phyloP scores from a whole-genome alignment of 2,113 vertebrate genomes.

The Seriola rivoliana region DNA sequence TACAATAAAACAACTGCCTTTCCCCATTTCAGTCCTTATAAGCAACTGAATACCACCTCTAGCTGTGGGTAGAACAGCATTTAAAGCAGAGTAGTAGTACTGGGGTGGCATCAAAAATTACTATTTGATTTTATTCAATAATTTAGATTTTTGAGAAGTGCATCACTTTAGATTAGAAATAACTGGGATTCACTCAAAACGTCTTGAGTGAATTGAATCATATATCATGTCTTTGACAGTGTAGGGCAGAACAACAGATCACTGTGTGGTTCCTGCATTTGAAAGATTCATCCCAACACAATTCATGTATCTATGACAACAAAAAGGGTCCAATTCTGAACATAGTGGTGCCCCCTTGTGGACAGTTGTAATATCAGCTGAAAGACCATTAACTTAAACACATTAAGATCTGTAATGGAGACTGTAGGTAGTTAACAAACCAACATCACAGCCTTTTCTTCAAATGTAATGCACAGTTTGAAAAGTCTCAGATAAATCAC shows the following conservation, averaged over 20 bases:
- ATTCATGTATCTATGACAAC: neutral
- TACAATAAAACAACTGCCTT: neutral
- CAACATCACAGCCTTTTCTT: neutral
- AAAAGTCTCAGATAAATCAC: neutral
- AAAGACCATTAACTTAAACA: neutral
- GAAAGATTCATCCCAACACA: neutral
- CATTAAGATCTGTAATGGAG: neutral
- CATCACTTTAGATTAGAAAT: neutral
- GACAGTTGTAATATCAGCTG: neutral
- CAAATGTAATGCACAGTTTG: neutral
- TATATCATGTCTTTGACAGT: neutral
- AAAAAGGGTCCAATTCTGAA: neutral
- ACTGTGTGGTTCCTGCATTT: neutral
- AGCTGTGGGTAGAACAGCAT: neutral
- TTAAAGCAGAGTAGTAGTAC: neutral
- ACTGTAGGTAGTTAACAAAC: neutral
- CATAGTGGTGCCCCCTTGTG: constrained; percentile 22
- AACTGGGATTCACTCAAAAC: neutral
- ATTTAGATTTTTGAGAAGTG: too few relatives aligned
- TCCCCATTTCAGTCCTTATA: neutral
- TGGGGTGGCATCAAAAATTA: too few relatives aligned
- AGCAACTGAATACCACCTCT: neutral
- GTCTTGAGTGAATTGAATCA: neutral
- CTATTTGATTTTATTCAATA: too few relatives aligned
- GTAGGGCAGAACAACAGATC: neutral